Conservation (phyloP, 2,113 vertebrate species). For the Rynchops niger region DNA sequence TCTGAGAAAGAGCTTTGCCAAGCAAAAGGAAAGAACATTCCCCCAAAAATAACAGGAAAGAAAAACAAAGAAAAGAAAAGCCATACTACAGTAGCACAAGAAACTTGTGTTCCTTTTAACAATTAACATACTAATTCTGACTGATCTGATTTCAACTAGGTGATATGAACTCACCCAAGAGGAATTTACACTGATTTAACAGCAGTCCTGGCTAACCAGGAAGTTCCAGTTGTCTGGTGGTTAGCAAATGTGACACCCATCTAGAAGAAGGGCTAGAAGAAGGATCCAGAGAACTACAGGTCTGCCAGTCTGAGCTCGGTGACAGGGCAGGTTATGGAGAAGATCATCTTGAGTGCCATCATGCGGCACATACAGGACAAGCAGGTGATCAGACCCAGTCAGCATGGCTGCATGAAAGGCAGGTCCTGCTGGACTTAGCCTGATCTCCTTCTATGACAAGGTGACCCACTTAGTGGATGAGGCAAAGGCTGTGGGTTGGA, state of each 20-base stretch:
- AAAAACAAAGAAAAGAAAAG: neutral
- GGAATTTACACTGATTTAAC: neutral
- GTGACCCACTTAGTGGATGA: neutral
- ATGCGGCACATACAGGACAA: rapidly evolving
- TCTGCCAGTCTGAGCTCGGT: rapidly evolving
- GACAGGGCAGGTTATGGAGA: neutral
- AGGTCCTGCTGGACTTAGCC: neutral
- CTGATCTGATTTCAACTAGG: neutral
- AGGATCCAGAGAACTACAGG: no score
- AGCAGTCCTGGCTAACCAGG: neutral
- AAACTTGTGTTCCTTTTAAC: neutral
- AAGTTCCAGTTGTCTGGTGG: neutral
- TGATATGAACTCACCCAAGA: neutral
- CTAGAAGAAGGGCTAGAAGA: neutral
- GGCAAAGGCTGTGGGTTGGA: neutral
- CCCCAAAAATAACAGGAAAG: neutral
- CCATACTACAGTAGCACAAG: neutral
- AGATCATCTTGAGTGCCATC: neutral
- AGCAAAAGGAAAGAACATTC: neutral
- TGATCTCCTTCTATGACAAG: neutral
- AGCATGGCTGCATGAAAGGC: neutral
- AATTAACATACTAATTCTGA: neutral
- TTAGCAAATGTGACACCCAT: neutral
- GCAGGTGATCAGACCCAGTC: neutral
- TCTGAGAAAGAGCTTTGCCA: neutral